Percentiles rank a stretch among this genome's conserved stretches.
Evolutionary conservation across 2,797 vertebrate genomes (phyloP).

Genomic region (Thamnophis elegans): DNA sequence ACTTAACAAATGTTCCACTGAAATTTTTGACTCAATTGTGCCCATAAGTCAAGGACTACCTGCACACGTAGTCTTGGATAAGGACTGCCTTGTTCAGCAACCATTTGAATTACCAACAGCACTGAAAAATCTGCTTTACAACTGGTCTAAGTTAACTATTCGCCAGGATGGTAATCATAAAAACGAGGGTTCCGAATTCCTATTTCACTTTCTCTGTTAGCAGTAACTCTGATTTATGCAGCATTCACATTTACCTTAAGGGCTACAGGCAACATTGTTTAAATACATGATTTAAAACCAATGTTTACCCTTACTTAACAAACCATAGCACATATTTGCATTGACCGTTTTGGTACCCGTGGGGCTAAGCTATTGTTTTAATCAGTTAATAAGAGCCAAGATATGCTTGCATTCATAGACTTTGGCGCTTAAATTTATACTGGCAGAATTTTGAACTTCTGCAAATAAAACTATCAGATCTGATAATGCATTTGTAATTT

Average conservation of each 20-base stretch:
- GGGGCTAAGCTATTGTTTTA: neutral
- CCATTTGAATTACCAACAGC: neutral
- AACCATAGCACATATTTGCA: constrained; percentile 24
- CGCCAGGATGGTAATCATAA: neutral
- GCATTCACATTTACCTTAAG: constrained; percentile 38
- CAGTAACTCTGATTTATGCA: constrained; percentile 21
- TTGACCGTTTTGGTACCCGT: neutral
- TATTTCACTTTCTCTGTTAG: neutral
- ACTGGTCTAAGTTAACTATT: neutral
- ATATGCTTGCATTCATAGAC: neutral
- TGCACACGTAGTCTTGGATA: neutral
- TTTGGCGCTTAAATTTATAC: neutral
- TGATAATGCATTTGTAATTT: neutral
- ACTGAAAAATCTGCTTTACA: neutral
- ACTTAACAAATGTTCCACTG: neutral
- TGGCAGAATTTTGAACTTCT: neutral
- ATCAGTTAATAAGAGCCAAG: neutral
- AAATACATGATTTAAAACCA: constrained; percentile 5
- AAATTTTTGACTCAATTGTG: neutral
- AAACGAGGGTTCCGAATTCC: neutral
- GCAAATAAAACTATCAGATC: neutral
- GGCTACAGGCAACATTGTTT: constrained; percentile 43
- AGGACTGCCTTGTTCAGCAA: neutral
- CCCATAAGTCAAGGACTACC: no score
- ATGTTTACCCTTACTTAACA: constrained; percentile 13